Evolutionary conservation across 2,113 vertebrate genomes (phyloP), one percentile per base, ranked within the genome.

Genomic region (Notiomystis cincta): DNA sequence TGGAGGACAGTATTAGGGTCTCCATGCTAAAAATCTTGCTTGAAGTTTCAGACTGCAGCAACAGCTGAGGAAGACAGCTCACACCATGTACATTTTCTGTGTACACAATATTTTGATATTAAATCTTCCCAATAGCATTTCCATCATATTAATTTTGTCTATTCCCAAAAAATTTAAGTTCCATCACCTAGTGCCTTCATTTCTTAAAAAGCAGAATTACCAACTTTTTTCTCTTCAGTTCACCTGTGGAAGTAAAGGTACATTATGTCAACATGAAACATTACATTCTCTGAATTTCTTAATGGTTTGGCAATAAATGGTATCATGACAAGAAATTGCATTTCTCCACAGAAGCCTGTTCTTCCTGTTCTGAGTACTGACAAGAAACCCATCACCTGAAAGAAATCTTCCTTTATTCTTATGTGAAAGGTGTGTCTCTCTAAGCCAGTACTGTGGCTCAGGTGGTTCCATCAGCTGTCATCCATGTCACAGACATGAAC

Each of bases 401-500:
- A 22, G 28, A 58, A 91, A 45, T 58, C 53, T 71, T 83, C 81
- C 53, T 67, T 54, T 61, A 33, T 22, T 67, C 62, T 27, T 27
- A 4, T 14, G 16, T 33, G 11, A 76, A 57, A 77, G 67, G 45
- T 53, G 9, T 69, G 40, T 56, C 16, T 58, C 71, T 62, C 37
- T 75, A 62, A 83, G 70, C 27, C 31, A 42, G 15, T 24, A 4
- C 57, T 7, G 3, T n/a, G 66, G 15, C 51, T 67, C 35, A 16
- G 28, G 37, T 5, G 3, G n/a, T 57, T 75, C 77, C 76, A 33
- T 47, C 57, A 50, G 47, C 73, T 77, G 35, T 45, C 38, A 80
- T 17, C 40, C 0, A 0, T 50, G 44, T 53, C 44, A 58, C 30
- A 62, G 22, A 17, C 48, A 47, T 7, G 20, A 42, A 53, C 48